These are phyloP conservation scores for Dascillus cervinus DNA, from an alignment of 2,888 invertebrate genomes.

Conservation along the genomic window DNA sequence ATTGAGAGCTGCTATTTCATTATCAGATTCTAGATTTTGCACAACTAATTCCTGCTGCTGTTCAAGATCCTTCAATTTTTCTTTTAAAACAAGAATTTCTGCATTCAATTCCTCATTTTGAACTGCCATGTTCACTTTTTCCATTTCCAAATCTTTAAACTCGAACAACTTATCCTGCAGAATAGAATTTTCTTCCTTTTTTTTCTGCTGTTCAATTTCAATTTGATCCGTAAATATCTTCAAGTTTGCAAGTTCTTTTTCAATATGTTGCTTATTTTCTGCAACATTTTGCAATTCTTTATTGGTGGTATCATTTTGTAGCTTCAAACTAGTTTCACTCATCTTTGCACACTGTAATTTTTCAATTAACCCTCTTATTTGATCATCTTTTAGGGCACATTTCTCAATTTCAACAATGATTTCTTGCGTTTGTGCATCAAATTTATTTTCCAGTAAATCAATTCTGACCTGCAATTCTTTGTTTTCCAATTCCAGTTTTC, in stretches of 20 bases:
- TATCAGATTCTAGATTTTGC: not conserved
- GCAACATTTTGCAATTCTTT: slow-evolving; percentile 26
- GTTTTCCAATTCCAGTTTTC: slow-evolving; percentile 21
- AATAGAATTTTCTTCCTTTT: slow-evolving; percentile 2
- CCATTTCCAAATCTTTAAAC: slow-evolving; percentile 37
- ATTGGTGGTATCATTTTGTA: slow-evolving; percentile 31
- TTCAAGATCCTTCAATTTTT: slow-evolving; percentile 21
- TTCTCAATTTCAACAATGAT: slow-evolving; percentile 27
- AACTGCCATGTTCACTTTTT: slow-evolving; percentile 35
- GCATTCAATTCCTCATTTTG: slow-evolving; percentile 38
- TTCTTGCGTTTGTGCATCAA: slow-evolving; percentile 29
- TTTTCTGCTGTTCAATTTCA: not conserved
- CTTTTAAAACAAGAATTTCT: slow-evolving; percentile 14
- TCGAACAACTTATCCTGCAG: slow-evolving; percentile 10
- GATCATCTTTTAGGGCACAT: slow-evolving; percentile 20
- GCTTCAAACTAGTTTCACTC: slow-evolving; percentile 33
- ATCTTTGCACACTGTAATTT: slow-evolving; percentile 40
- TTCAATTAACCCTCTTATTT: slow-evolving; percentile 31
- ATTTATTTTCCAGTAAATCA: slow-evolving; percentile 26
- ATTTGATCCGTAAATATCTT: not conserved
- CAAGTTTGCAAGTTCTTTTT: slow-evolving; percentile 17
- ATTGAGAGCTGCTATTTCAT: not conserved
- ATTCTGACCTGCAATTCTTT: slow-evolving; percentile 24
- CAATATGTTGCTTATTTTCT: slow-evolving; percentile 25
- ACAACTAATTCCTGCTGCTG: slow-evolving; percentile 8